Conservation (phyloP, 64 coral and sea anemone species). For the Orbicella faveolata region DNA sequence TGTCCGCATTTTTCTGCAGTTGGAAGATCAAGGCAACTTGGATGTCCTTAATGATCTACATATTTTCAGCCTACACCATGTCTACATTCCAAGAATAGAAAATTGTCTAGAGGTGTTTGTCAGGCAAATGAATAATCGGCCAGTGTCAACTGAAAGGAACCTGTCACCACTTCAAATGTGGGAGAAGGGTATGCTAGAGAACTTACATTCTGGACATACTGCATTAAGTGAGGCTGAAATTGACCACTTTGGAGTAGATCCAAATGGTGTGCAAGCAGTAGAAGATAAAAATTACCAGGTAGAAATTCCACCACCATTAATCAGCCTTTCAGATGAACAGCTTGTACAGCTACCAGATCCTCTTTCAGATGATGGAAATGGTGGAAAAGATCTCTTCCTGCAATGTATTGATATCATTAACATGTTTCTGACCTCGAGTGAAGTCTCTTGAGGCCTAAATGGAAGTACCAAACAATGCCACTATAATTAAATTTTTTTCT, state of each 20-base stretch:
- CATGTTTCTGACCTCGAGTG: not conserved
- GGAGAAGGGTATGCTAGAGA: conserved; percentile 82
- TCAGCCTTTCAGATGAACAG: conserved; percentile 13
- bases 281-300: conserved; percentile 8
- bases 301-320: not conserved
- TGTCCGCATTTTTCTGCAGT: conserved; percentile 63
- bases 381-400: conserved; percentile 4
- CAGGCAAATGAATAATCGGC: conserved; percentile 78
- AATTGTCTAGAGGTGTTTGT: conserved; percentile 73
- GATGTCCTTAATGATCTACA: conserved; percentile 69
- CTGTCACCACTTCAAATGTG: conserved; percentile 79
- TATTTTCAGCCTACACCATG: conserved; percentile 71
- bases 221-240: conserved; percentile 2
- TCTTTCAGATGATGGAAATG: not conserved
- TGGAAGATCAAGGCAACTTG: conserved; percentile 72
- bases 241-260: conserved; percentile 22
- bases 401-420: conserved; percentile 1
- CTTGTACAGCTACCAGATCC: not conserved
- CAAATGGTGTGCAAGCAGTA: not conserved
- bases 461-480: not conserved
- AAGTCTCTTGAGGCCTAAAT: not conserved
- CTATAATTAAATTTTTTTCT: no score
- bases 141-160: conserved; percentile 82
- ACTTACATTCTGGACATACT: conserved; percentile 65
- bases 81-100: conserved; percentile 75